Evolutionary conservation across 2,113 vertebrate species (phyloP), one percentile per base, ranked within the genome.

Genomic region (Rutilus rutilus): DNA sequence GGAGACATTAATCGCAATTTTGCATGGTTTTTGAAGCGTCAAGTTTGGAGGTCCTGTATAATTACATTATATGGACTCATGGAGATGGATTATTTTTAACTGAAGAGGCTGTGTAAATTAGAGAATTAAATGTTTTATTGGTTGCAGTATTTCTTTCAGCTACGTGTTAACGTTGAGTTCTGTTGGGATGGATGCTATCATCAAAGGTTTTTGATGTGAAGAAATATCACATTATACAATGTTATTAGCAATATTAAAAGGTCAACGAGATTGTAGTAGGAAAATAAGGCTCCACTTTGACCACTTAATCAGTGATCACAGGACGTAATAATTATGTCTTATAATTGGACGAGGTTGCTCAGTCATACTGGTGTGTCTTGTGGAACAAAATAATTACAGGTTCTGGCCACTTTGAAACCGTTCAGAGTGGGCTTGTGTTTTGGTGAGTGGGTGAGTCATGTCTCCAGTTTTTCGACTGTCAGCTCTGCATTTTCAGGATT

Each of bases 341-440:
- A 42, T 54, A 74, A 64, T 52, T 74, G 81, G 33, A 21, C 65
- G 14, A 36, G 21, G 42, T 57, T 42, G 15, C 57, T 39, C 62
- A 75, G 84, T 78, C 87, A 85, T 50, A 54, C 42, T 52, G 42
- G 19, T 69, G 45, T 60, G 17, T 83, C 36, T 33, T 59, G 19
- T 74, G 54, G 74, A 83, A 78, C 79, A 83, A 71, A 85, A 78
- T 79, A 88, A 83, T 88, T 42, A 39, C 10, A 21, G 84, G 54
- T 83, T 74, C 62, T 65, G 64, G 42, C 62, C 9, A 10, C 79
- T 65, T 82, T 67, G 39, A 64, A 47, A 21, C 14, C 52, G 3
- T 78, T 15, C 17, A 57, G 17, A 77, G 39, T 54, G 69, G 36
- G n/a, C 21, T 54, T 69, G 73, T 57, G 36, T 42, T 39, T 71